Percentiles rank a stretch among this genome's conserved stretches.
These are phyloP conservation scores for Strongylocentrotus purpuratus DNA, from an alignment of 35 echinoderm and acorn worm genomes.

Conservation along the genomic window DNA sequence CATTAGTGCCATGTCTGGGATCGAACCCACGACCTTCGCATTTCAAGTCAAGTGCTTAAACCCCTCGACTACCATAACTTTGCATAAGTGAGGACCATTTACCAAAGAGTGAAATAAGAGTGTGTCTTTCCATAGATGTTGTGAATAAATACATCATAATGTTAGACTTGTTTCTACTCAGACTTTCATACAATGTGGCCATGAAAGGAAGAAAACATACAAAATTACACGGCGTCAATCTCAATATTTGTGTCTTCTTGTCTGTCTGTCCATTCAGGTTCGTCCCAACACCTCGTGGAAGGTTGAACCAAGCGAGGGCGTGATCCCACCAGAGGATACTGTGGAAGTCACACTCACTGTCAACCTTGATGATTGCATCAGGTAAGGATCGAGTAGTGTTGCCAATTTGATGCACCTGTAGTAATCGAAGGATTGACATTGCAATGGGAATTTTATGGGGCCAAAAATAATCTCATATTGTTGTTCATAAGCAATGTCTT, in stretches of 20 bases:
- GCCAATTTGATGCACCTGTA: background rate
- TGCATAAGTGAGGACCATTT: too few relatives aligned
- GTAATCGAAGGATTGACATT: background rate
- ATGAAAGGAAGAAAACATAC: too few relatives aligned
- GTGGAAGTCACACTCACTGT: constrained; percentile 86
- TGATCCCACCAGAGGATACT: constrained; percentile 92
- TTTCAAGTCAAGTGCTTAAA: too few relatives aligned
- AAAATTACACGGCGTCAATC: background rate
- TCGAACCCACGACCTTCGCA: too few relatives aligned
- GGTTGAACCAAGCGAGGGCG: constrained; percentile 84
- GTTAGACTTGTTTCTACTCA: background rate
- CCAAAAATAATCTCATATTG: background rate
- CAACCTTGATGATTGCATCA: constrained; percentile 96
- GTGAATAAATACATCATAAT: too few relatives aligned
- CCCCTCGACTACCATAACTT: too few relatives aligned
- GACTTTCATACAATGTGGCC: background rate
- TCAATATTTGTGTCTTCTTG: background rate
- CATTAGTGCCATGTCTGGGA: too few relatives aligned
- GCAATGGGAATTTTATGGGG: too few relatives aligned
- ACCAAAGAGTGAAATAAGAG: too few relatives aligned
- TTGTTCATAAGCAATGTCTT: too few relatives aligned
- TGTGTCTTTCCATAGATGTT: too few relatives aligned
- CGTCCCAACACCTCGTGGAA: constrained; percentile 93
- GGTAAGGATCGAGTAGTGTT: constrained; percentile 55
- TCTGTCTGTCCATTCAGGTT: constrained; percentile 52